Percentiles rank a stretch among this genome's conserved stretches.
Evolutionary conservation across 2,888 invertebrate species (phyloP).

Genomic region (Acanthococcus lagerstroemiae): DNA sequence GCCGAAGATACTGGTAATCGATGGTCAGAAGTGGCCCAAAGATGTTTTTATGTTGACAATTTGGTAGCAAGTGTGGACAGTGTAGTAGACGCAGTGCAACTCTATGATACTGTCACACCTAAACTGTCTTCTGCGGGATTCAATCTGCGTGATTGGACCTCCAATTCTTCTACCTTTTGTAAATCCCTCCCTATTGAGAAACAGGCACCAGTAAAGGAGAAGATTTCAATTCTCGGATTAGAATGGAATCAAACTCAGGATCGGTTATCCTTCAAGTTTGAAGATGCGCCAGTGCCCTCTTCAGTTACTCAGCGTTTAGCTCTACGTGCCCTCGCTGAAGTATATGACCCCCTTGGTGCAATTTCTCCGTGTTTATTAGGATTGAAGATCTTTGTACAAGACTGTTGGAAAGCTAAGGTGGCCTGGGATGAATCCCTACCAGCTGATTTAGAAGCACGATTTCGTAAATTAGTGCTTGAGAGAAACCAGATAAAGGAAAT

Average conservation of each 20-base stretch:
- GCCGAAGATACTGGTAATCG: too few species aligned
- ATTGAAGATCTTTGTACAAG: neutral
- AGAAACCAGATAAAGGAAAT: neutral
- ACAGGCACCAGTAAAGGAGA: neutral
- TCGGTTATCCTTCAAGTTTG: neutral
- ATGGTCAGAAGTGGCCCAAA: too few species aligned
- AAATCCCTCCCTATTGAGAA: neutral
- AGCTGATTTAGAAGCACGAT: neutral
- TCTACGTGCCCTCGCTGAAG: neutral
- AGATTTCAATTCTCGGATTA: neutral
- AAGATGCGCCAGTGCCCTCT: too few species aligned
- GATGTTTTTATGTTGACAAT: too few species aligned
- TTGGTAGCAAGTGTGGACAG: too few species aligned
- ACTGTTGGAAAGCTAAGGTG: constrained; percentile 3
- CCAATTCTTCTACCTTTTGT: too few species aligned
- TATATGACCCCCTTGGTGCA: neutral
- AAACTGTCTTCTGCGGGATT: too few species aligned
- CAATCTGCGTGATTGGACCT: too few species aligned
- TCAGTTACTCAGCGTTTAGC: neutral
- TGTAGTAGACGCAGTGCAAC: too few species aligned
- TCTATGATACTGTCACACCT: too few species aligned
- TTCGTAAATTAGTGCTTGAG: neutral
- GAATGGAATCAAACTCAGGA: neutral
- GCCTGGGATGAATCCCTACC: neutral
- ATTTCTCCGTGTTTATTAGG: neutral